Evolutionary conservation across 2,113 vertebrate genomes (phyloP), one percentile per base, ranked within the genome.

Genomic region (Tursiops truncatus): DNA sequence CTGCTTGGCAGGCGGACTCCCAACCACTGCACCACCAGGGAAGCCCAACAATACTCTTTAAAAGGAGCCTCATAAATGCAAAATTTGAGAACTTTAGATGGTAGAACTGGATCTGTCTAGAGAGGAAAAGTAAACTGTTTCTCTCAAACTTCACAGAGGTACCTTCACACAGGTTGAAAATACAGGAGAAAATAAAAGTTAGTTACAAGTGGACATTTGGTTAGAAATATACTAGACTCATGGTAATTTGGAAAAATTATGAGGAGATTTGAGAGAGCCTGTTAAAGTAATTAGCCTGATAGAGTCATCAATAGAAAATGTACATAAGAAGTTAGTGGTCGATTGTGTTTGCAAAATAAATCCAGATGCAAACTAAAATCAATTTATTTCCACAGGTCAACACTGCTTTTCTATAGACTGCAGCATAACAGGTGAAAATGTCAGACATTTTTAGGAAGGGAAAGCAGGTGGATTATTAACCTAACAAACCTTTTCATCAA

Each of bases 291-390:
- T 91, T 73, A 83, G 5, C 47, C 47, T 68, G 65, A 95, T 89
- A 76, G 47, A 53, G 8, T n/a, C 3, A 96, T 53, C 21, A 91
- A 26, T n/a, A 77, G 28, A 82, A 90, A 96, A 96, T 80, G 14
- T 47, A 96, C 94, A 82, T 63, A 53, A 89, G 71, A 92, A 77
- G 50, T 81, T 86, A 86, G 85, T 71, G 31, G 60, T 76, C 6
- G 83, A 23, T 67, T 67, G n/a, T 91, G 15, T 63, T 87, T 17
- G 2, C 25, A 91, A 38, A 94, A 88, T 53, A 93, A 95, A 81
- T 91, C 53, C 44, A 94, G 17, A 20, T 81, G n/a, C n/a, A 91
- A 95, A 89, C 26, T 62, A 91, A 97, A 93, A 93, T 85, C 23
- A 84, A 10, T 88, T 91, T 73, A 81, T 95, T 91, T 84, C 38